These are phyloP conservation scores for Dasysyrphus albostriatus DNA, from an alignment of 2,888 invertebrate genomes.

Conservation along the genomic window DNA sequence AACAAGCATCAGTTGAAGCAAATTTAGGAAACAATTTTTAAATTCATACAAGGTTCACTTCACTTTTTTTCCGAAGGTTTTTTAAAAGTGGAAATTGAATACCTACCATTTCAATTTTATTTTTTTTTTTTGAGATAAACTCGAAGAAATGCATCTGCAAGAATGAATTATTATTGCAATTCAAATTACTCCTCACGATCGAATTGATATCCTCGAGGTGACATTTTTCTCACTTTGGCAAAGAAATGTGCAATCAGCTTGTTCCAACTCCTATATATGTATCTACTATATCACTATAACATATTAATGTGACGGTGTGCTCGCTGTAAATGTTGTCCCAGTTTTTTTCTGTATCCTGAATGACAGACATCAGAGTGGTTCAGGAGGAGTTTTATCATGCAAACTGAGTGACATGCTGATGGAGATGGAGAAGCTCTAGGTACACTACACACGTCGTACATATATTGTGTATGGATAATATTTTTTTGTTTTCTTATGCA, in stretches of 20 bases:
- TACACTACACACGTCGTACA: neutral
- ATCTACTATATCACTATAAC: neutral
- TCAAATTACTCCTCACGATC: neutral
- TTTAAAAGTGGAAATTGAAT: no score
- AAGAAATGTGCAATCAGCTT: neutral
- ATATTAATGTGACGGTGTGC: neutral
- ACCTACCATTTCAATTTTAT: no score
- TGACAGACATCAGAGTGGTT: constrained; percentile 23
- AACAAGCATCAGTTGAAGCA: no score
- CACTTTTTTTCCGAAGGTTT: no score
- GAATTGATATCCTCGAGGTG: neutral
- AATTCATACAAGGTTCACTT: no score
- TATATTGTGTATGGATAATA: neutral
- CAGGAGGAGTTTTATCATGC: constrained; percentile 44
- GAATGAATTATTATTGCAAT: neutral
- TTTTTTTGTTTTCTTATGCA: neutral
- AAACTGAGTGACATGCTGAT: constrained; percentile 47
- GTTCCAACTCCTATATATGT: no score
- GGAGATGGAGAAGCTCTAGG: neutral
- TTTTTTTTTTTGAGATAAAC: no score
- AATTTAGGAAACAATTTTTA: no score
- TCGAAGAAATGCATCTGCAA: neutral
- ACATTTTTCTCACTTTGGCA: constrained; percentile 14
- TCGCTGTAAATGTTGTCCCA: constrained; percentile 18
- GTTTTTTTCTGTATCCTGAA: constrained; percentile 22